These are phyloP conservation scores for Bostrychus sinensis DNA, from an alignment of 2,113 vertebrate genomes.

Conservation along the genomic window DNA sequence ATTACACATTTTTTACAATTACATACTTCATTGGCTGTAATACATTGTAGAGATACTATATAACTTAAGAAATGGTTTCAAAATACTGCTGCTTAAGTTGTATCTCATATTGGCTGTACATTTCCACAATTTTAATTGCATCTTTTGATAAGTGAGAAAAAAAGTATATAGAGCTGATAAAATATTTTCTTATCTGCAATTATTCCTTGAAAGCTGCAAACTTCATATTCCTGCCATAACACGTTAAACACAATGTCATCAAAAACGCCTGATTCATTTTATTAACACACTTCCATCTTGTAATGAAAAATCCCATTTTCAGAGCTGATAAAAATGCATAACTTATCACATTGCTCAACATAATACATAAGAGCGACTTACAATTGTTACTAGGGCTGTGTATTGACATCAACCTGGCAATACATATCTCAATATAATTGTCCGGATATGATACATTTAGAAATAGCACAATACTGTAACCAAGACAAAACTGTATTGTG, in stretches of 20 bases:
- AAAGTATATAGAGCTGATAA: not conserved
- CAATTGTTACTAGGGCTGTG: no score
- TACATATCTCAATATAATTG: no score
- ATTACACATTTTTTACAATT: no score
- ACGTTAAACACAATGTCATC: constrained; percentile 10
- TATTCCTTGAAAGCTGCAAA: constrained; percentile 13
- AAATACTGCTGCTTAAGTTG: no score
- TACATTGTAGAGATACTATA: not conserved
- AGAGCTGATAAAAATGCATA: constrained; percentile 7
- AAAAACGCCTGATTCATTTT: not conserved
- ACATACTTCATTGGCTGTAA: no score
- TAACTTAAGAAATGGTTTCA: no score
- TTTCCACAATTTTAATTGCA: constrained; percentile 10
- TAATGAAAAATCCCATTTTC: not conserved
- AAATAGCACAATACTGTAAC: no score
- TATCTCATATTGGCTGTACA: not conserved
- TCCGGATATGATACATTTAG: no score
- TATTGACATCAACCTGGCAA: no score
- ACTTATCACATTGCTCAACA: not conserved
- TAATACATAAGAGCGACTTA: constrained; percentile 1
- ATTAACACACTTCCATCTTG: constrained; percentile 2
- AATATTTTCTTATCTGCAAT: constrained; percentile 18
- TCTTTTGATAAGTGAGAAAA: constrained; percentile 7
- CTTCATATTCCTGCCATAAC: constrained; percentile 12
- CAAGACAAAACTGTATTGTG: no score